These are phyloP conservation scores for Meloidogyne hapla DNA, from an alignment of 1,140 invertebrate genomes.

Conservation along the genomic window DNA sequence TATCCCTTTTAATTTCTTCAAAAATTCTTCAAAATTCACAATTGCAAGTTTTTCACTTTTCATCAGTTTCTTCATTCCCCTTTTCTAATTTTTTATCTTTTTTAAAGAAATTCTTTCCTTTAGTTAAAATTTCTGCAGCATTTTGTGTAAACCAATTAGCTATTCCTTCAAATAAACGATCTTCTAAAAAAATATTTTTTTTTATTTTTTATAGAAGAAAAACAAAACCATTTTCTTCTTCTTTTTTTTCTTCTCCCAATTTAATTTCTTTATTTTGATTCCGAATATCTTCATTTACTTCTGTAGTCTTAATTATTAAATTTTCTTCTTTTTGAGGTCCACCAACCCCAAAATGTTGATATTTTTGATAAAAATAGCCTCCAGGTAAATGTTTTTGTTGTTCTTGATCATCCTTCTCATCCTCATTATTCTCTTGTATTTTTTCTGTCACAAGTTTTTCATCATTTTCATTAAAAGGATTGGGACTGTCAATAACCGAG, in stretches of 20 bases:
- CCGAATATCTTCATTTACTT: not conserved
- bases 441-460: not conserved
- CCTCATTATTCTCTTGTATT: not conserved
- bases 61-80: not conserved
- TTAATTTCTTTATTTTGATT: not conserved
- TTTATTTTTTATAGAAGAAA: not conserved
- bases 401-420: not conserved
- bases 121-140: not conserved
- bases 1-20: too few relatives aligned
- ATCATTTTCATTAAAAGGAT: not conserved
- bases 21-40: too few relatives aligned
- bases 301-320: too few relatives aligned
- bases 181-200: not conserved
- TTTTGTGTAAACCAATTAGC: constrained; percentile 6
- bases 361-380: not conserved
- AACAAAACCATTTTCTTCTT: not conserved
- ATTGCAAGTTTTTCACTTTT: too few relatives aligned
- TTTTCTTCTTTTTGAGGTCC: not conserved
- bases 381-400: not conserved
- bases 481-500: not conserved
- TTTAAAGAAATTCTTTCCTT: constrained; percentile 2
- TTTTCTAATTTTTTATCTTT: not conserved
- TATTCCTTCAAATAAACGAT: not conserved
- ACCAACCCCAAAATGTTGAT: not conserved
- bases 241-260: not conserved